These are phyloP conservation scores for Rhabdomys pumilio DNA, from an alignment of 2,797 vertebrate species.

Conservation along the genomic window DNA sequence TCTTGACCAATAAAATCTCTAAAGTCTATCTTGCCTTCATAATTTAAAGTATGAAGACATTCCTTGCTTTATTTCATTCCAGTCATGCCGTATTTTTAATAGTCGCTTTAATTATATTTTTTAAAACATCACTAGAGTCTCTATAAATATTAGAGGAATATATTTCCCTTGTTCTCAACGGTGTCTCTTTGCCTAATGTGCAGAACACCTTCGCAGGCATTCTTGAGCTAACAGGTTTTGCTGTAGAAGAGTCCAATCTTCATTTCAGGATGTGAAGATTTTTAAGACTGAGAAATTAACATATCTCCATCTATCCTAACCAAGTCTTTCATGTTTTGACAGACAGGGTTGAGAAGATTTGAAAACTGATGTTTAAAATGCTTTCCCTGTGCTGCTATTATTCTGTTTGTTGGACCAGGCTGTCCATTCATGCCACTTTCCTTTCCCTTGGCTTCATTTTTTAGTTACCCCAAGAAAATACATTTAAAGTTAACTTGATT, in stretches of 20 bases:
- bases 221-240: neutral
- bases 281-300: neutral
- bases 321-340: neutral
- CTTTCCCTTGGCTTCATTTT: neutral
- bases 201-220: neutral
- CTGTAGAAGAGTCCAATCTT: neutral
- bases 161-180: neutral
- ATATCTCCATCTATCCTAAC: neutral
- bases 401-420: neutral
- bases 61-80: neutral
- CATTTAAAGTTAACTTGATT: constrained; percentile 21
- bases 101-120: neutral
- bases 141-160: neutral
- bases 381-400: neutral
- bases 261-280: too few species aligned
- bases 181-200: neutral
- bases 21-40: constrained; percentile 10
- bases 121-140: neutral
- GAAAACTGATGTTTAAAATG: constrained; percentile 3
- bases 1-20: neutral
- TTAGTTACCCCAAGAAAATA: neutral
- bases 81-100: neutral
- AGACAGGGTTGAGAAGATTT: neutral
- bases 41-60: neutral
- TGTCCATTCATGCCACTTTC: neutral